Base-by-base conservation (phyloP, 2,113 vertebrate species). In the Octodon degus region DNA sequence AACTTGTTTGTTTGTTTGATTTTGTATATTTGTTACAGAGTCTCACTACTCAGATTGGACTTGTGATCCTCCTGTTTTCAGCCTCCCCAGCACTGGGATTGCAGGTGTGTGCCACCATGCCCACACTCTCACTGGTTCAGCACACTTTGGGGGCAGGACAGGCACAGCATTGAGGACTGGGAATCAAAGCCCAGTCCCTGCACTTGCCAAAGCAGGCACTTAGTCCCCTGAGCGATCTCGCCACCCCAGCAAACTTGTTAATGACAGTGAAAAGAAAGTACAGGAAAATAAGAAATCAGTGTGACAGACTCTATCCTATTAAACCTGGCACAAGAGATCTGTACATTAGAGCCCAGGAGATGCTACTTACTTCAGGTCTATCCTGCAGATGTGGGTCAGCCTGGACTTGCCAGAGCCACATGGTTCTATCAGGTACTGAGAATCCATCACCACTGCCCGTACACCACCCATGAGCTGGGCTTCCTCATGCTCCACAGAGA, bases 391-490 rank as follows among this genome's bases (percentile, higher is more conserved):
- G 95, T 99, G 99, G 43, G 99, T 99, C 81, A 99, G 98, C 94
- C 99, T 98, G 79, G 99, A 99, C 97, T 99, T 99, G 91, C 99
- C 99, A 0, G 99, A 99, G 67, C 99, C 99, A 22, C 99, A 99
- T 0, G 99, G 99, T 95, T 99, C 99, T 94, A 99, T 99, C 93
- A 99, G 96, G 98, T 99, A 99, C 98, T 99, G 99, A 8, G 99
- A 99, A 91, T 99, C 99, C 96, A 99, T 98, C 30, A 99, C 98
- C 0, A 99, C 97, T 0, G 99, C 99, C 91, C 99, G 98, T 81
- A 99, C 99, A 0, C 99, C 99, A 22, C 99, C 99, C 96, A 99
- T 95, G 43, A 98, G 98, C 88, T 98, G 98, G 97, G 98, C 99
- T 17, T 99, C 99, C 68, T 99, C 99, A 0, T 99, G 99, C 83